Conservation (phyloP, 2,113 vertebrate genomes). For the Conger conger region DNA sequence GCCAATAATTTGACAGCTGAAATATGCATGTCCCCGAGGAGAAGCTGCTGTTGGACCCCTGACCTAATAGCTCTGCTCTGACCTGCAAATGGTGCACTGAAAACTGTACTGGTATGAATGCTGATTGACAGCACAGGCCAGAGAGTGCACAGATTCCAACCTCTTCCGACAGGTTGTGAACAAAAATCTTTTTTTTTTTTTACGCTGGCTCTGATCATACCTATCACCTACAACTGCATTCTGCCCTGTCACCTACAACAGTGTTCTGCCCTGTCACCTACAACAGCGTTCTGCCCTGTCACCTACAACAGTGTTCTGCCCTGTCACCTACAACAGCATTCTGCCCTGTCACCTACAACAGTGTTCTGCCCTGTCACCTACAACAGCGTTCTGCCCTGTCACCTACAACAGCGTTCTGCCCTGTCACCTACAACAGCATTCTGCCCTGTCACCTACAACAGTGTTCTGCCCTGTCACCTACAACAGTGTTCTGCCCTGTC, state of each 20-base stretch:
- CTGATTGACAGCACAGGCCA: not conserved
- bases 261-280: not conserved
- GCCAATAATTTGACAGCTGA: not conserved
- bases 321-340: not conserved
- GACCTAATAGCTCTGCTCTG: not conserved
- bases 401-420: not conserved
- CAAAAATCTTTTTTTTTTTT: not conserved
- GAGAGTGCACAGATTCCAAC: not conserved
- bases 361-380: not conserved
- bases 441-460: no score
- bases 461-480: not conserved
- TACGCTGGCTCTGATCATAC: not conserved
- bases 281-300: not conserved
- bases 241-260: not conserved
- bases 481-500: not conserved
- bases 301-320: not conserved
- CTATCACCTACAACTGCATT: not conserved
- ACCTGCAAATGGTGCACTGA: not conserved
- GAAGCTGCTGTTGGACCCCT: not conserved
- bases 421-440: not conserved
- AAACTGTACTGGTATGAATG: not conserved
- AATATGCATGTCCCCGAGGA: not conserved
- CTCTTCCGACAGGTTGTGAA: not conserved
- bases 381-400: not conserved
- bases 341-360: no score